Percentiles rank a stretch among this genome's conserved stretches.
These are phyloP conservation scores for Andrena minutula DNA, from an alignment of 2,888 invertebrate genomes.

Conservation along the genomic window DNA sequence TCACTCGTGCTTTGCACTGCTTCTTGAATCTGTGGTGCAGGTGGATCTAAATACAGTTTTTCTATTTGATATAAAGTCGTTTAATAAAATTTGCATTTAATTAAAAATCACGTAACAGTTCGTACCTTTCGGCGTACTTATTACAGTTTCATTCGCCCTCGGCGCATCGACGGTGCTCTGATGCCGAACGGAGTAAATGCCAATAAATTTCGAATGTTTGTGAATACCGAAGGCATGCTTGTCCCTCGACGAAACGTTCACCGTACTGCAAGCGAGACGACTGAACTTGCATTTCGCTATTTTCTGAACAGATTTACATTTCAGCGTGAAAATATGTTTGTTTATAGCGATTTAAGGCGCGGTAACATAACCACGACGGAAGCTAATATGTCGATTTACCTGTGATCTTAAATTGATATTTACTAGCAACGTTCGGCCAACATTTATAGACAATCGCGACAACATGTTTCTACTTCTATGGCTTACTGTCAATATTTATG, in stretches of 20 bases:
- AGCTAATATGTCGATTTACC: constrained; percentile 60
- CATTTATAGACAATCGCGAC: constrained; percentile 65
- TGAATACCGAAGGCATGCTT: constrained; percentile 16
- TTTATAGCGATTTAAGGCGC: not conserved
- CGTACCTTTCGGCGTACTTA: constrained; percentile 74
- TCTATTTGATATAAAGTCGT: not conserved
- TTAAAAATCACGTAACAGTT: not conserved
- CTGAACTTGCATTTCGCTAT: constrained; percentile 56
- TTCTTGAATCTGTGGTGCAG: not conserved
- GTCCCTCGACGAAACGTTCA: constrained; percentile 11
- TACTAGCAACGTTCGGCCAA: constrained; percentile 61
- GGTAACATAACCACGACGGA: constrained; percentile 68
- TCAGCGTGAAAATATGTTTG: not conserved
- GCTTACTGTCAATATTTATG: not conserved
- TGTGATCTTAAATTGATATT: constrained; percentile 64
- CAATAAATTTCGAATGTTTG: constrained; percentile 47
- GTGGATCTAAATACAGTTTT: not conserved
- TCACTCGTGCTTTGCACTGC: not conserved
- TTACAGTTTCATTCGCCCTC: constrained; percentile 5
- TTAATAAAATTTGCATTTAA: not conserved
- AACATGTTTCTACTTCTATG: constrained; percentile 72
- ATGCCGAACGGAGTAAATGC: constrained; percentile 68
- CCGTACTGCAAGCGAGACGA: constrained; percentile 37
- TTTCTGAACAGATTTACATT: constrained; percentile 56
- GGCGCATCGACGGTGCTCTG: constrained; percentile 65